Evolutionary conservation across 2,888 invertebrate genomes (phyloP), one percentile per base, ranked within the genome.

Genomic region (Camptogramma bilineatum): DNA sequence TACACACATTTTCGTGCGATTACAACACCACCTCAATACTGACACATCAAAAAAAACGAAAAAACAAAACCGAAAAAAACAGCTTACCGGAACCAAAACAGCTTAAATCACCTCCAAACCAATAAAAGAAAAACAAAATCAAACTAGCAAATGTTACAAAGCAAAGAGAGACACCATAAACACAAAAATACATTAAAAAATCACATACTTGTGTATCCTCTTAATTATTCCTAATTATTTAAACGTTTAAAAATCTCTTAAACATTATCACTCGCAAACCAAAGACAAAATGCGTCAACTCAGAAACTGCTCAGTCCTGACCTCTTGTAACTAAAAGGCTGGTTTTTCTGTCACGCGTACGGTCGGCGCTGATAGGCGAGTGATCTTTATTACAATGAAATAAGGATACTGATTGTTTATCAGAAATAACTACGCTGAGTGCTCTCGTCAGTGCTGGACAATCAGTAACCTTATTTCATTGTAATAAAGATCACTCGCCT

Each of bases 161-260:
- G 87, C 86, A 84, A 82, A 79, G 76, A 67, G 59, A 71, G 69
- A 73, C 65, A 71, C 65, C 70, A 39, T 13, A 69, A 67, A 67
- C 72, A 72, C 64, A 69, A 72, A 76, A 77, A 76, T 70, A 70
- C 72, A 78, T 34, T n/a, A 21, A 48, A 52, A 78, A 80, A 77
- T 79, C 79, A 79, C 83, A 85, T 89, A 90, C 89, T 89, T 89
- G 89, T 89, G 89, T 89, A 90, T 89, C 89, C 87, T 87, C 86
- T 81, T 82, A 80, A 78, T 71, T 76, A 68, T 70, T 60, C 60
- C 65, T 66, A 61, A 1, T 58, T 54, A 55, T 47, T 58, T 61
- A 34, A 34, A 55, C 51, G 59, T 64, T 73, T 57, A 72, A 60
- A 61, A 59, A 66, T 34, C 24, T 53, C 69, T 62, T 67, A 72